Base-by-base conservation (phyloP, 2,113 vertebrate species). In the Neofelis nebulosa region DNA sequence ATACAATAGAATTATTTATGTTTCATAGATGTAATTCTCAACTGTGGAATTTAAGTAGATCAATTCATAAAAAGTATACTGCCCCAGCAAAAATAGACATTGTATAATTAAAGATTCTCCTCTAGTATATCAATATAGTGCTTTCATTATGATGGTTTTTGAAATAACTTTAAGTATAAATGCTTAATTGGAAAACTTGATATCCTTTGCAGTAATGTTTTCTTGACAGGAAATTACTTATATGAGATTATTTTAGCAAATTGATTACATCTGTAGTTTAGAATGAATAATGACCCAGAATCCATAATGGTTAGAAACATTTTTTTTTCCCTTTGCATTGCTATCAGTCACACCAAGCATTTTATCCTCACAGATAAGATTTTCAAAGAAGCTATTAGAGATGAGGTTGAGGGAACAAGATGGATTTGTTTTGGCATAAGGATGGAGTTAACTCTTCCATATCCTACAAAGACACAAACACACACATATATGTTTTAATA, bases 171-270 rank as follows among this genome's bases (percentile, higher is more conserved):
- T 78, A 74, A 21, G 0, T 81, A 36, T 84, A 94, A 93, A 73
- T 83, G 87, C 14, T 97, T 63, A 95, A 82, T n/a, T 89, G 68
- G 83, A 85, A 92, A 89, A 69, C 19, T 71, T 89, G 52, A 52
- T 83, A 79, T 63, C 80, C 31, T 65, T 81, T 87, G 61, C 8
- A 69, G 45, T 84, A 63, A 82, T 82, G 9, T 57, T 94, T 93
- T 88, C 29, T 74, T 63, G 73, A 74, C 52, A 80, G 79, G 76
- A 94, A 87, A 87, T 96, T 79, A 95, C 92, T 92, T 95, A 93
- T 91, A 87, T 80, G 69, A 93, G 52, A 84, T 90, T 74, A 29
- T 83, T 89, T 95, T 36, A 69, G 69, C 45, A 52, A 94, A 86
- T 83, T 91, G 80, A 91, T 93, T 63, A 85, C 66, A 27, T 92